A percentile compares a stretch with the other conserved stretches of the same genome.
Conservation (phyloP, 2,113 vertebrate genomes). For the Butorides virescens region DNA sequence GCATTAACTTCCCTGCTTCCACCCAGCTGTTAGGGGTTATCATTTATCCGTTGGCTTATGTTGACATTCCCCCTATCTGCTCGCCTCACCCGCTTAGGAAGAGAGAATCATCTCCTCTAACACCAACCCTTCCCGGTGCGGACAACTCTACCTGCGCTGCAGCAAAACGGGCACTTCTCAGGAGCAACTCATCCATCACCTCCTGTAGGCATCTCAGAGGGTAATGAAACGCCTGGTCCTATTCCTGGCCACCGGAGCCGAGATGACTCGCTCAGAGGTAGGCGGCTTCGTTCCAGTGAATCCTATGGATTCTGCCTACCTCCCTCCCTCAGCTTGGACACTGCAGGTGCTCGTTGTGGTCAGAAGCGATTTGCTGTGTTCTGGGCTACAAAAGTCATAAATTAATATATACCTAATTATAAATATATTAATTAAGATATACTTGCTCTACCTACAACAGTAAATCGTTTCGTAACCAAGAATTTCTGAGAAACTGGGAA, state of each 20-base stretch:
- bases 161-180: background rate
- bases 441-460: background rate
- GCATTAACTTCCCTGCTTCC: background rate
- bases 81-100: background rate
- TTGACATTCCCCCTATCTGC: background rate
- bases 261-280: background rate
- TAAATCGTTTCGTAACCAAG: background rate
- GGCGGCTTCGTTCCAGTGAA: background rate
- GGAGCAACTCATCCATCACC: background rate
- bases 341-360: background rate
- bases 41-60: background rate
- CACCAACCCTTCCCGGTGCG: background rate
- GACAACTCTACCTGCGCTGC: background rate
- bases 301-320: background rate
- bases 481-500: background rate
- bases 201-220: background rate
- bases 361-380: background rate
- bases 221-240: background rate
- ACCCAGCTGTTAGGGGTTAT: background rate
- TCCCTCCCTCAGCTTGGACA: background rate
- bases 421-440: background rate
- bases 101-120: background rate
- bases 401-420: background rate
- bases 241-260: background rate
- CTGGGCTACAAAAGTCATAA: background rate